Evolutionary conservation across 2,888 invertebrate species (phyloP).

Genomic region (Invenusta paracnida): DNA sequence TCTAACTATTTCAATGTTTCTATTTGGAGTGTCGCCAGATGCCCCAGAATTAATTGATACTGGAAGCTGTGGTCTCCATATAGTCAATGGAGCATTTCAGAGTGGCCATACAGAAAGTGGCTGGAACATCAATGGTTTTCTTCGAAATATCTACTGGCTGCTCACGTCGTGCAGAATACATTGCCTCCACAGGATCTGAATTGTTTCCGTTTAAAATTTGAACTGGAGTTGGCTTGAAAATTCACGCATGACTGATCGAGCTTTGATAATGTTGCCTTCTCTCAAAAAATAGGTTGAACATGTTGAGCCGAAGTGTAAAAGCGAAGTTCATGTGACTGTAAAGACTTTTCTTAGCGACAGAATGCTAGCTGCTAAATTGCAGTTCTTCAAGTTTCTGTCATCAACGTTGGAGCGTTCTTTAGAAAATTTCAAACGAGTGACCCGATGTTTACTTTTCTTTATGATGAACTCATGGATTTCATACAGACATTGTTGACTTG

Average conservation of each 20-base stretch:
- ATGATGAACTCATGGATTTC: no score
- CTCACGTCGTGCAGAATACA: neutral
- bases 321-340: neutral
- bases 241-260: no score
- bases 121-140: neutral
- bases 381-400: neutral
- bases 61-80: neutral
- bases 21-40: no score
- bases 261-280: no score
- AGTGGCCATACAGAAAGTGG: neutral
- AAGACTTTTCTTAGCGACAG: no score
- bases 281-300: neutral
- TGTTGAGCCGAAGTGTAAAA: neutral
- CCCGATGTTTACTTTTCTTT: no score
- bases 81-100: neutral
- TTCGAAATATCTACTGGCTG: neutral
- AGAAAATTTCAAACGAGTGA: no score
- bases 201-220: neutral
- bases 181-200: neutral
- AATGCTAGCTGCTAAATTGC: neutral
- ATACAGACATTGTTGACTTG: no score
- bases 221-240: no score
- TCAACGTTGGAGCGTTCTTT: neutral
- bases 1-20: neutral
- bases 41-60: no score